Evolutionary conservation across 2,888 invertebrate genomes (phyloP).

Genomic region (Nemotelus pantherinus): DNA sequence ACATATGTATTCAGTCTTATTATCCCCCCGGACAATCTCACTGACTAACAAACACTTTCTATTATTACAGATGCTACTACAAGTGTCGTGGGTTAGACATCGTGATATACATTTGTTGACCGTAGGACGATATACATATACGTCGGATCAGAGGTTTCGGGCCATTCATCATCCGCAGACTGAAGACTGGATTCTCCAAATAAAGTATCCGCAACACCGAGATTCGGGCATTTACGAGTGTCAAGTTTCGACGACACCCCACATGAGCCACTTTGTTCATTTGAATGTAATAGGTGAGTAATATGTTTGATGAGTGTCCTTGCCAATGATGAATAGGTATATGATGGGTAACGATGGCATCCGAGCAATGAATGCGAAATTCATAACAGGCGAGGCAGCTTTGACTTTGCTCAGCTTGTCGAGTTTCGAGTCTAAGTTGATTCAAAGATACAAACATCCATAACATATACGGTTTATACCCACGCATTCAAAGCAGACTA

Average conservation of each 20-base stretch:
- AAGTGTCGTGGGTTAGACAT: slow-evolving; percentile 93
- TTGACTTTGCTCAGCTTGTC: no score
- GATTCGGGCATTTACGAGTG: slow-evolving; percentile 91
- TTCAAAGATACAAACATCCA: no score
- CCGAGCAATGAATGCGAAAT: no score
- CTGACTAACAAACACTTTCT: slow-evolving; percentile 21
- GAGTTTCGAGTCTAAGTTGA: no score
- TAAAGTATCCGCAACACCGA: slow-evolving; percentile 90
- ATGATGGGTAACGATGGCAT: neutral
- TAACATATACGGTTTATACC: no score
- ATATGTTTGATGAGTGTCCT: slow-evolving; percentile 16
- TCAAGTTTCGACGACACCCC: slow-evolving; percentile 93
- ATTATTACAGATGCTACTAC: slow-evolving; percentile 71
- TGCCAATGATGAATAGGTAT: slow-evolving; percentile 18
- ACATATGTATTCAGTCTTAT: slow-evolving; percentile 3
- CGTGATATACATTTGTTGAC: slow-evolving; percentile 90
- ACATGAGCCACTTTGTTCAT: slow-evolving; percentile 91
- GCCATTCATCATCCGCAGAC: slow-evolving; percentile 86
- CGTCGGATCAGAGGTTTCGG: slow-evolving; percentile 89
- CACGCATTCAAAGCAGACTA: no score
- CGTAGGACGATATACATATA: slow-evolving; percentile 90
- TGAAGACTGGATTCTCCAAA: slow-evolving; percentile 92
- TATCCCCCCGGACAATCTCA: slow-evolving; percentile 9
- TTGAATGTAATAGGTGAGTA: slow-evolving; percentile 90
- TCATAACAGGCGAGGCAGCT: no score